phyloP scores from a whole-genome alignment of 1,140 invertebrate species.

The Drosophila sucinea region DNA sequence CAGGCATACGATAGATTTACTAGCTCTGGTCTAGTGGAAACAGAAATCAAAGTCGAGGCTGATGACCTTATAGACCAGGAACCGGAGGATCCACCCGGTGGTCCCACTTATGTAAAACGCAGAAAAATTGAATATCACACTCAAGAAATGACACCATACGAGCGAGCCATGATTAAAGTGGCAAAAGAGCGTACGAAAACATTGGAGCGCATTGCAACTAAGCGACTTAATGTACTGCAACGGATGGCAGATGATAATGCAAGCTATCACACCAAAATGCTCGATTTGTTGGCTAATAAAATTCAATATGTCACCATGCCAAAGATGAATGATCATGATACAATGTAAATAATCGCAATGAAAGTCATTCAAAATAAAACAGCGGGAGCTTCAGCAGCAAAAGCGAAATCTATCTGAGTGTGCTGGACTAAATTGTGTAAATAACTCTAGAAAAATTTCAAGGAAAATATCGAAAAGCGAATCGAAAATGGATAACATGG shows the following conservation, averaged over 20 bases:
- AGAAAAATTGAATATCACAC: not conserved
- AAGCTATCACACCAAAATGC: constrained; percentile 5
- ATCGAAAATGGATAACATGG: too few relatives aligned
- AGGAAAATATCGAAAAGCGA: too few relatives aligned
- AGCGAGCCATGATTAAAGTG: constrained; percentile 8
- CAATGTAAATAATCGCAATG: not conserved
- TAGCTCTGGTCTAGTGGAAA: not conserved
- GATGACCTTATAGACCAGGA: not conserved
- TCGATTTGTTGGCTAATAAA: constrained; percentile 4
- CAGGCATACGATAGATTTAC: constrained; percentile 1
- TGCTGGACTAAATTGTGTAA: too few relatives aligned
- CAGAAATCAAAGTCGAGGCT: not conserved
- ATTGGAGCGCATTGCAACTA: not conserved
- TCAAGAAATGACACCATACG: constrained; percentile 16
- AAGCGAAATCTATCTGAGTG: too few relatives aligned
- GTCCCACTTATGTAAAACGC: not conserved
- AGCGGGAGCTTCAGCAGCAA: too few relatives aligned
- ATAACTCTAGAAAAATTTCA: too few relatives aligned
- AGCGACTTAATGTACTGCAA: not conserved
- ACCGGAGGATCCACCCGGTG: not conserved
- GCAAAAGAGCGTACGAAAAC: not conserved
- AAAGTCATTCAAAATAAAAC: not conserved
- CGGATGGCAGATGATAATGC: constrained; percentile 7
- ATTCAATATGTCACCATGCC: not conserved
- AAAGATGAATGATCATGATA: not conserved